Conservation (phyloP, 2,888 invertebrate genomes). For the Cosmorhoe ocellata region DNA sequence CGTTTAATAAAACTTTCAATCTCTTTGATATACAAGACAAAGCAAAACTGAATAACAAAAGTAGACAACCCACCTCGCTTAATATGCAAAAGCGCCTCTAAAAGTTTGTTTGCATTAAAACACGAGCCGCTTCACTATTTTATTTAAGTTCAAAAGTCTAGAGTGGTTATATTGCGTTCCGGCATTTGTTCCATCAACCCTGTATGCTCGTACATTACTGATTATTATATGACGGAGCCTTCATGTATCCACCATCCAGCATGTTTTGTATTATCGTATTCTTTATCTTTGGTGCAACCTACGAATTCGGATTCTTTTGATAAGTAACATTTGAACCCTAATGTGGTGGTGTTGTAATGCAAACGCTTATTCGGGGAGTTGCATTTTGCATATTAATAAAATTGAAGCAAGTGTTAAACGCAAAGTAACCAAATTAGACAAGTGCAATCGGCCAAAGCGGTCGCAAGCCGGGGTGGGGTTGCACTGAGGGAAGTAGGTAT, state of each 20-base stretch:
- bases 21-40: constrained; percentile 71
- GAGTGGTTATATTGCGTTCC: constrained; percentile 82
- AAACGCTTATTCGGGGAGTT: constrained; percentile 71
- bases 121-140: constrained; percentile 83
- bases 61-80: constrained; percentile 83
- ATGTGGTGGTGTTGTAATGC: constrained; percentile 79
- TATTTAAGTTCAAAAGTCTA: constrained; percentile 79
- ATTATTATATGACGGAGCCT: constrained; percentile 47
- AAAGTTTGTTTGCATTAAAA: constrained; percentile 83
- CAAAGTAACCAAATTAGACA: constrained; percentile 80
- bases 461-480: constrained; percentile 79
- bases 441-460: constrained; percentile 72
- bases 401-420: constrained; percentile 74
- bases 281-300: constrained; percentile 66
- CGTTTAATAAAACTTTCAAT: constrained; percentile 48
- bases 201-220: constrained; percentile 51
- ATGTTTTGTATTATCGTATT: constrained; percentile 52
- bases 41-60: constrained; percentile 78
- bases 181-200: constrained; percentile 74
- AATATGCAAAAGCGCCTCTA: constrained; percentile 82
- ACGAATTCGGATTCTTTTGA: constrained; percentile 27
- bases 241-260: constrained; percentile 65
- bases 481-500: constrained; percentile 83
- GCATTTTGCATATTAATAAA: constrained; percentile 48
- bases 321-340: constrained; percentile 6